Percentiles rank a stretch among this genome's conserved stretches.
These are phyloP conservation scores for Huso huso DNA, from an alignment of 2,797 vertebrate species.

Conservation along the genomic window DNA sequence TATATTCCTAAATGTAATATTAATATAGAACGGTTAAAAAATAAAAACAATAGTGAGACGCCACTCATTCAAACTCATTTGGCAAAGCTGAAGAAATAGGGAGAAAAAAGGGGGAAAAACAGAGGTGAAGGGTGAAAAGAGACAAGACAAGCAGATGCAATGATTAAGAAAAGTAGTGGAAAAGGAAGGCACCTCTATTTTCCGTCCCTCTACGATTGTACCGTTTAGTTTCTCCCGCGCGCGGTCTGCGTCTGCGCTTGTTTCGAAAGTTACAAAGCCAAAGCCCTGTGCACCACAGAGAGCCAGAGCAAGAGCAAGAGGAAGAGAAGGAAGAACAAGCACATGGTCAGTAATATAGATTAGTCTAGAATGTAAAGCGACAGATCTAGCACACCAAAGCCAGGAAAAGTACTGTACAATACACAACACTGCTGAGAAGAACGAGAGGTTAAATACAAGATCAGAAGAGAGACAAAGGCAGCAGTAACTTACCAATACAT, in stretches of 20 bases:
- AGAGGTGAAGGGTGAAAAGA: slow-evolving; percentile 14
- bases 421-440: slow-evolving; percentile 23
- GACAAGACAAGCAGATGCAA: slow-evolving; percentile 27
- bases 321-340: slow-evolving; percentile 17
- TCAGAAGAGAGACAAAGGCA: slow-evolving; percentile 21
- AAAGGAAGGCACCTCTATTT: slow-evolving; percentile 69
- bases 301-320: slow-evolving; percentile 39
- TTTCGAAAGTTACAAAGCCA: slow-evolving; percentile 98
- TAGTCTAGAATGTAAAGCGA: slow-evolving; percentile 36
- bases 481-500: slow-evolving; percentile 1
- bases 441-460: slow-evolving; percentile 18
- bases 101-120: slow-evolving; percentile 21
- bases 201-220: slow-evolving; percentile 98
- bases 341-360: slow-evolving; percentile 23
- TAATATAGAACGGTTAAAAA: too few species aligned
- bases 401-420: slow-evolving; percentile 45
- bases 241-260: slow-evolving; percentile 91
- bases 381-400: slow-evolving; percentile 14
- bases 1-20: too few species aligned
- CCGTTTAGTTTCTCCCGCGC: slow-evolving; percentile 97
- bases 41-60: too few species aligned
- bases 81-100: neutral
- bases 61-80: too few species aligned
- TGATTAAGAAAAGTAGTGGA: slow-evolving; percentile 6
- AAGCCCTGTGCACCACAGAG: slow-evolving; percentile 72